Evolutionary conservation across 2,797 vertebrate genomes (phyloP), one percentile per base, ranked within the genome.

Genomic region (Hemibagrus guttatus): DNA sequence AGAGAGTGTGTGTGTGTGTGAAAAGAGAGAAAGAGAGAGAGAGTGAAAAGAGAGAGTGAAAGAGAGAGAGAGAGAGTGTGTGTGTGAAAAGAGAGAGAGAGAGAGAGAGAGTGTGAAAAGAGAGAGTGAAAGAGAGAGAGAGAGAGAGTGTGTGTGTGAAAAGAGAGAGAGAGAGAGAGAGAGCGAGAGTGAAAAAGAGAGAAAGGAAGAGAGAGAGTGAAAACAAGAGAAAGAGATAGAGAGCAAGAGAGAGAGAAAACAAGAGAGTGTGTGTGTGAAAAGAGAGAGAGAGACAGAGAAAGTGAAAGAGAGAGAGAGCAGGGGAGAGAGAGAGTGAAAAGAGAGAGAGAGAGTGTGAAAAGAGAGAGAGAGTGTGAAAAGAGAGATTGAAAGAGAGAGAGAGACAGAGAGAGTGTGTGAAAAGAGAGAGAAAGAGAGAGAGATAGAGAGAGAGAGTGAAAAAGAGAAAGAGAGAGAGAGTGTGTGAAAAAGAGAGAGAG

Each of bases 301-400:
- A 39, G 4, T 2, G 35, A 39, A 1, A 23, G 31, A 9, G 17
- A 21, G 14, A 39, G 35, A 39, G 12, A 12, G n/a, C n/a, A n/a
- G n/a, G n/a, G n/a, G 88, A 87, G 90, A 93, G 91, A n/a, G n/a
- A 90, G 90, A 85, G 86, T n/a, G n/a, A n/a, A n/a, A n/a, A 88
- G 85, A 84, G 56, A 54, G 92, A 83, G 90, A 90, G 90, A 84
- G 89, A 90, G 89, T 39, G 35, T 39, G 35, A 39, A 39, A 39
- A 39, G n/a, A 2, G 35, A 39, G 86, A 89, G 93, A 89, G 89
- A 89, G 85, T 2, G 35, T 39, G 35, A 39, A 39, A 39, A 42
- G 68, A 11, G 31, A 9, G 17, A 9, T 5, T 39, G 35, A 39
- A 3, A 66, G n/a, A 49, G 46, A 49, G 46, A 49, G 46, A 9